These are phyloP conservation scores for Crotalus viridis DNA, from an alignment of 2,113 vertebrate species.

Conservation along the genomic window DNA sequence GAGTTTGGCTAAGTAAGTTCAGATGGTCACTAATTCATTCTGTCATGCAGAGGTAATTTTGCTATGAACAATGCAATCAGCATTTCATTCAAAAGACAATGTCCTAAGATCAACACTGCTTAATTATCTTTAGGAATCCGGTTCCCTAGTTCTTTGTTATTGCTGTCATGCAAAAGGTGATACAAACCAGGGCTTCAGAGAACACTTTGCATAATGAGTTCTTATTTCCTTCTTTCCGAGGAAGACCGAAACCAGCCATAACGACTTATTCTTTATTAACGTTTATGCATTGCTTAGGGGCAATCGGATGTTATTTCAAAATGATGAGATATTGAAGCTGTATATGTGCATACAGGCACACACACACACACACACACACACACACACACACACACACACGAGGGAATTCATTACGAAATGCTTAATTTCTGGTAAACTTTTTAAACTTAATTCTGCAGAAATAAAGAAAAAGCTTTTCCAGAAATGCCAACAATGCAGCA, in stretches of 20 bases:
- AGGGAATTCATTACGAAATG: conserved; percentile 12
- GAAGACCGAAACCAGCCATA: conserved; percentile 59
- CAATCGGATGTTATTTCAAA: conserved; percentile 49
- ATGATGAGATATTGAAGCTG: conserved; percentile 51
- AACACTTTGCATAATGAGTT: conserved; percentile 62
- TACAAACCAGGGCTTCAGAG: conserved; percentile 64
- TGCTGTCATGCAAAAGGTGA: conserved; percentile 68
- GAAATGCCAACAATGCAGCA: conserved; percentile 10
- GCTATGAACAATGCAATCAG: conserved; percentile 80
- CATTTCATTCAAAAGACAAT: conserved; percentile 75
- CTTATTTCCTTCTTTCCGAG: conserved; percentile 52
- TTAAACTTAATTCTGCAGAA: conserved; percentile 7
- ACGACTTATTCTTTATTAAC: conserved; percentile 64
- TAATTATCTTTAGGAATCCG: conserved; percentile 73
- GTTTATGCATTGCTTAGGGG: conserved; percentile 51
- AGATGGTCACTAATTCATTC: conserved; percentile 92
- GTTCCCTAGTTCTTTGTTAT: conserved; percentile 66
- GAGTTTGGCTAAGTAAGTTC: conserved; percentile 84
- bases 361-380: no score
- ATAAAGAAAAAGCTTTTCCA: conserved; percentile 24
- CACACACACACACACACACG: no score
- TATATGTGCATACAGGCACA: conserved; percentile 10
- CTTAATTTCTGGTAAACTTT: conserved; percentile 12
- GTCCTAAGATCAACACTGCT: conserved; percentile 68
- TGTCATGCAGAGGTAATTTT: conserved; percentile 81